Conservation (phyloP, 2,797 vertebrate species). For the Betta splendens region DNA sequence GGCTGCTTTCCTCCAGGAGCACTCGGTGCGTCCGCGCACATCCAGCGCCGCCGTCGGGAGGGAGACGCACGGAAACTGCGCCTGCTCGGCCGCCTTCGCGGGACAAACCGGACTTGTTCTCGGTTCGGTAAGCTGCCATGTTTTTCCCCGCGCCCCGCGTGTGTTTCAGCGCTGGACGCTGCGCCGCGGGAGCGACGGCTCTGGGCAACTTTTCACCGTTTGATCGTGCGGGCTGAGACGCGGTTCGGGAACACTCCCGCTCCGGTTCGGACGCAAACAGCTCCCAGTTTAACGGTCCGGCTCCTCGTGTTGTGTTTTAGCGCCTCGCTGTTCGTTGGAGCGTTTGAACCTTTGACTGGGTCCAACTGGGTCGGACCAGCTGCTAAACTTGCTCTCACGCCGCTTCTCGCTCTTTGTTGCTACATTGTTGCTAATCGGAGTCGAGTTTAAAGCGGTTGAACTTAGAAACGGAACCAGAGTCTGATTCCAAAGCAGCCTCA, state of each 20-base stretch:
- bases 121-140: slow-evolving; percentile 33
- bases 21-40: slow-evolving; percentile 22
- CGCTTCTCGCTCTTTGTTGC: background rate
- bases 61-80: slow-evolving; percentile 24
- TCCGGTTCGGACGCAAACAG: background rate
- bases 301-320: too few species aligned
- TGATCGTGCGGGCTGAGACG: too few species aligned
- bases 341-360: background rate
- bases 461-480: background rate
- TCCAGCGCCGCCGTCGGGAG: slow-evolving; percentile 15
- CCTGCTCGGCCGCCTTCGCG: slow-evolving; percentile 23
- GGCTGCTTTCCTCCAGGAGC: slow-evolving; percentile 42
- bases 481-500: background rate
- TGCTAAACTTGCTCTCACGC: slow-evolving; percentile 10
- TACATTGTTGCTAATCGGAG: background rate
- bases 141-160: background rate
- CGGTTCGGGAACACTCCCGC: too few species aligned
- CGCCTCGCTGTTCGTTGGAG: slow-evolving; percentile 1
- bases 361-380: slow-evolving; percentile 11
- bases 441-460: too few species aligned
- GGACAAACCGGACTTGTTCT: background rate
- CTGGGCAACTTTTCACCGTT: slow-evolving; percentile 47
- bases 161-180: slow-evolving; percentile 35
- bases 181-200: background rate
- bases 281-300: background rate